Conservation (phyloP, 2,113 vertebrate species). For the Anolis sagrei region DNA sequence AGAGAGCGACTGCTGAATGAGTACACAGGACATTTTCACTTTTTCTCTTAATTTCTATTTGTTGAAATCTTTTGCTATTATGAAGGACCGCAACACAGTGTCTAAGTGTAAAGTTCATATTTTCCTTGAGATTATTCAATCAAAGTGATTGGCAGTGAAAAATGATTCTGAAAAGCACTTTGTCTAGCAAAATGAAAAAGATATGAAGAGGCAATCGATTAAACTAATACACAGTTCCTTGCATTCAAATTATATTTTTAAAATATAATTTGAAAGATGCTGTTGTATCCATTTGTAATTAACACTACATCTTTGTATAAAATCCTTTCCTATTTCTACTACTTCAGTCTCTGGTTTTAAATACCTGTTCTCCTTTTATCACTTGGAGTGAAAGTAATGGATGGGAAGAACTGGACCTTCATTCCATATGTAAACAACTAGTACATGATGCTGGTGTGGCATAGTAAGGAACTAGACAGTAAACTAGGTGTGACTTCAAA, state of each 20-base stretch:
- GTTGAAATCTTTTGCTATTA: neutral
- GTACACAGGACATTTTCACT: neutral
- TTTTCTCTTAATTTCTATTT: neutral
- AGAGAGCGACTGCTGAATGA: neutral
- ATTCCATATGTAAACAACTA: neutral
- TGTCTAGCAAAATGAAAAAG: constrained; percentile 6
- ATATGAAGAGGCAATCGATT: constrained; percentile 7
- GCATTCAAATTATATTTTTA: constrained; percentile 9
- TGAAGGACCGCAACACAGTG: neutral
- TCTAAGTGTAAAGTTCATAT: neutral
- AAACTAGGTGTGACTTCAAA: neutral
- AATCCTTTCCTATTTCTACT: neutral
- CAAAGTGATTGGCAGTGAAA: constrained; percentile 11
- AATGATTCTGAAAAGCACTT: neutral
- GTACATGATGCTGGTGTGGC: neutral
- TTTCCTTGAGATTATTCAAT: neutral
- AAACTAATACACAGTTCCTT: neutral
- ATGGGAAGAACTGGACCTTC: neutral
- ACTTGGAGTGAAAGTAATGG: neutral
- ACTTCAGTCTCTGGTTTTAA: neutral
- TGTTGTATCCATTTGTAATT: neutral
- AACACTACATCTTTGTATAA: neutral
- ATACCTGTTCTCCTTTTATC: neutral
- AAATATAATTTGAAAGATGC: neutral
- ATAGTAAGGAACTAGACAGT: neutral